These are phyloP conservation scores for Chalcis sispes DNA, from an alignment of 2,888 invertebrate species.

Conservation along the genomic window DNA sequence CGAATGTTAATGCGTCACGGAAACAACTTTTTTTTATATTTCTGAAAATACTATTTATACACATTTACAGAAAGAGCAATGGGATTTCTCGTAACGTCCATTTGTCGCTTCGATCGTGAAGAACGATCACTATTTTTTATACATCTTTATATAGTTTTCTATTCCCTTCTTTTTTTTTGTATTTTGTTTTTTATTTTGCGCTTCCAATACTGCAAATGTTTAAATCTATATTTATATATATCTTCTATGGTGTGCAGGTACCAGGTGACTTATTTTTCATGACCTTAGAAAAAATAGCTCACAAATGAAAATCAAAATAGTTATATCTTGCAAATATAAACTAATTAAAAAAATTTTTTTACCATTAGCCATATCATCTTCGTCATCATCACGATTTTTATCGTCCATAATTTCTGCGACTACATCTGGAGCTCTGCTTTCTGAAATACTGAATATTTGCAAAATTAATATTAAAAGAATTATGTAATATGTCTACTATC, in stretches of 20 bases:
- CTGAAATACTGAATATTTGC: slow-evolving; percentile 61
- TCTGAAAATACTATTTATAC: slow-evolving; percentile 33
- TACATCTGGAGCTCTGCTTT: slow-evolving; percentile 65
- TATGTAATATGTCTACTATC: too few species aligned
- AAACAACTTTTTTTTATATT: slow-evolving; percentile 6
- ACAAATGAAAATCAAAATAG: slow-evolving; percentile 14
- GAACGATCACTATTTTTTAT: slow-evolving; percentile 39
- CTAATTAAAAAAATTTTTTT: slow-evolving; percentile 16
- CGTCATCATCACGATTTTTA: slow-evolving; percentile 64
- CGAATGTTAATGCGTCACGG: slow-evolving; percentile 3
- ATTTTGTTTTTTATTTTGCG: slow-evolving; percentile 16
- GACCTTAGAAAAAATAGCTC: slow-evolving; percentile 34
- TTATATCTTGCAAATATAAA: slow-evolving; percentile 6
- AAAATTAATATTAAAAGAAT: background rate
- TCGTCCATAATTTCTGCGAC: slow-evolving; percentile 67
- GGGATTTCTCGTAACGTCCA: slow-evolving; percentile 16
- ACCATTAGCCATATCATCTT: slow-evolving; percentile 29
- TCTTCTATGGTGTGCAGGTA: slow-evolving; percentile 44
- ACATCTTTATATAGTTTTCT: slow-evolving; percentile 43
- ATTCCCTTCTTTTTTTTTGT: slow-evolving; percentile 36
- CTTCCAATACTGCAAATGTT: slow-evolving; percentile 40
- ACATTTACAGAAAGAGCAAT: slow-evolving; percentile 46
- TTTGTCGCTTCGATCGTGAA: slow-evolving; percentile 49
- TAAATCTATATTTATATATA: slow-evolving; percentile 29
- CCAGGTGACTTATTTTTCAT: slow-evolving; percentile 45